These are phyloP conservation scores for Chouioia cunea DNA, from an alignment of 2,888 invertebrate species.

Conservation along the genomic window DNA sequence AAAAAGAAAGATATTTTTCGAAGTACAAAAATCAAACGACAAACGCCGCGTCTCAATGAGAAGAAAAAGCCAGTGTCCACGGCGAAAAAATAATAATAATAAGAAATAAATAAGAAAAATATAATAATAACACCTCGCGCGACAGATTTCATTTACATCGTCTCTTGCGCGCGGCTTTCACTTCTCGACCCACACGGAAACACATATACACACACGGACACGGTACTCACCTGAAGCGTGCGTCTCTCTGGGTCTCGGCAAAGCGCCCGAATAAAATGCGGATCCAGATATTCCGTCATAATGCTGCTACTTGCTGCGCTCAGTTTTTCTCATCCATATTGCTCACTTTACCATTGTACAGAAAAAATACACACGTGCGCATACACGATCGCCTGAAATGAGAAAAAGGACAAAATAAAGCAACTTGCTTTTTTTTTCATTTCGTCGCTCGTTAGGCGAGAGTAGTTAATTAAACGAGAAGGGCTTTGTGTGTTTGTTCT, in stretches of 20 bases:
- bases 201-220: conserved; percentile 2
- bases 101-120: too few relatives aligned
- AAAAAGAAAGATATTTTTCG: too few relatives aligned
- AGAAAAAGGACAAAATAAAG: conserved; percentile 26
- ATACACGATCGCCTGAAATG: conserved; percentile 38
- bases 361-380: neutral
- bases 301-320: conserved; percentile 45
- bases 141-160: conserved; percentile 29
- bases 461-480: conserved; percentile 16
- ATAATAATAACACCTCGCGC: too few relatives aligned
- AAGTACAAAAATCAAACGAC: too few relatives aligned
- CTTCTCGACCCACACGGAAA: neutral
- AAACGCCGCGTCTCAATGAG: too few relatives aligned
- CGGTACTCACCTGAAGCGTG: conserved; percentile 70
- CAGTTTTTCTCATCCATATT: too few relatives aligned
- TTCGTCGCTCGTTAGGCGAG: too few relatives aligned
- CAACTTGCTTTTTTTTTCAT: too few relatives aligned
- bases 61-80: too few relatives aligned
- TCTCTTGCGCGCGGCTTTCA: neutral
- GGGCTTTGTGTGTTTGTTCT: conserved; percentile 19
- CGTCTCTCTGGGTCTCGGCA: conserved; percentile 71
- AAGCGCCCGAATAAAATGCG: conserved; percentile 71
- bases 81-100: too few relatives aligned
- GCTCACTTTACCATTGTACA: too few relatives aligned
- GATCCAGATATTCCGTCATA: conserved; percentile 72